These are phyloP conservation scores for Rousettus leschenaultii DNA, from an alignment of 2,113 vertebrate species.

Conservation along the genomic window DNA sequence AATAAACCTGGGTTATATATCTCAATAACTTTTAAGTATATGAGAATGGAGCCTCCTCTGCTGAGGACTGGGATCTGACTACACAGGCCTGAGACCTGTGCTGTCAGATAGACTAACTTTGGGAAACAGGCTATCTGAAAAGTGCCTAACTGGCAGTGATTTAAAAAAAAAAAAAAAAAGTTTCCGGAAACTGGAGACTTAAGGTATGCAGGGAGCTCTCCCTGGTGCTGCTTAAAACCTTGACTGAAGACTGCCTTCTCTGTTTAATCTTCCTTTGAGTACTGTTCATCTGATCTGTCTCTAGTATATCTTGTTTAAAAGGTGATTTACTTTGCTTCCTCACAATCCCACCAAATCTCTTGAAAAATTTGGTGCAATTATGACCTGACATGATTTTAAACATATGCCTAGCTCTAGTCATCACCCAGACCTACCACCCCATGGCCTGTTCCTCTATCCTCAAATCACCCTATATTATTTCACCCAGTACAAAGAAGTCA, in stretches of 20 bases:
- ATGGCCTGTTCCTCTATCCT: background rate
- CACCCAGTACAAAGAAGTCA: background rate
- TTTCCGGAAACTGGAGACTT: background rate
- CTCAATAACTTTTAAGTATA: background rate
- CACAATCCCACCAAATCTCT: background rate
- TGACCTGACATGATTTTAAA: background rate
- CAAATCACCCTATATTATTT: background rate
- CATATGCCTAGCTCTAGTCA: background rate
- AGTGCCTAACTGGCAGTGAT: background rate
- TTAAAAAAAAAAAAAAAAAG: too few species aligned
- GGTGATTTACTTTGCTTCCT: background rate
- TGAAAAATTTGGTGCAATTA: background rate
- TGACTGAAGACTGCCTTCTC: background rate
- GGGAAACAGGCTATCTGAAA: background rate
- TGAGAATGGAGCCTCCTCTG: background rate
- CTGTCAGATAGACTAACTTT: background rate
- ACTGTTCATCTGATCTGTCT: background rate
- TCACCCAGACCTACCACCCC: background rate
- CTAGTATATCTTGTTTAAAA: background rate
- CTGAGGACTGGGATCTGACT: background rate
- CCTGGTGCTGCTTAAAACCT: background rate
- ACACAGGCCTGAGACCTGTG: background rate
- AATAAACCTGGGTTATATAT: background rate
- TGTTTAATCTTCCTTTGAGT: background rate
- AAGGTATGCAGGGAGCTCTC: conserved; percentile 11